Percentiles rank a stretch among this genome's conserved stretches.
Evolutionary conservation across 2,888 invertebrate species (phyloP).

Genomic region (Melanostoma scalare): DNA sequence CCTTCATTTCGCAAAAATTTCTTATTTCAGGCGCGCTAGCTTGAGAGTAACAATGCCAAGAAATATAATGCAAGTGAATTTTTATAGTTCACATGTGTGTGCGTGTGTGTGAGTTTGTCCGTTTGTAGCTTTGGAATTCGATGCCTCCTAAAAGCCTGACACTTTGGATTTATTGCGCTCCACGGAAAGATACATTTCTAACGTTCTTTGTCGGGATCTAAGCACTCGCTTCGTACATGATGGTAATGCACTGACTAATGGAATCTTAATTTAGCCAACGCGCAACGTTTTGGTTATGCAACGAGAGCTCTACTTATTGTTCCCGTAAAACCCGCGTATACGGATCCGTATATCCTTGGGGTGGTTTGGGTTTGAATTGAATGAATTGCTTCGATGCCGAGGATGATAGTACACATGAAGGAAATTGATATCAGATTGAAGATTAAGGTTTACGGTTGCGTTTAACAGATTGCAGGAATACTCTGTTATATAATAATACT

Average conservation of each 20-base stretch:
- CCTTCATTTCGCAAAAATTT: slow-evolving; percentile 72
- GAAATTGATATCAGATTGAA: slow-evolving; percentile 66
- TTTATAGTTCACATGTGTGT: slow-evolving; percentile 15
- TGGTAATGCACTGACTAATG: slow-evolving; percentile 78
- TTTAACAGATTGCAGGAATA: slow-evolving; percentile 51
- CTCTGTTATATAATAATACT: slow-evolving; percentile 10
- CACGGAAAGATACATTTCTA: slow-evolving; percentile 79
- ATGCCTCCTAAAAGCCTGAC: slow-evolving; percentile 76
- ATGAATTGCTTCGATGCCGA: slow-evolving; percentile 30
- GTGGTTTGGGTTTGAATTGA: slow-evolving; percentile 30
- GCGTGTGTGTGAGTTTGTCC: slow-evolving; percentile 12
- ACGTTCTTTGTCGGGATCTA: slow-evolving; percentile 76
- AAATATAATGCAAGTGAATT: slow-evolving; percentile 68
- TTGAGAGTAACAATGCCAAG: slow-evolving; percentile 45
- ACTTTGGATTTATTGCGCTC: slow-evolving; percentile 81
- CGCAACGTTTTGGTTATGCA: slow-evolving; percentile 62
- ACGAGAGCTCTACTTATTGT: slow-evolving; percentile 59
- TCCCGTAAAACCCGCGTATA: slow-evolving; percentile 1
- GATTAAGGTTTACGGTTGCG: slow-evolving; percentile 57
- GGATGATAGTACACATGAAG: slow-evolving; percentile 21
- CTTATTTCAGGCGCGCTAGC: slow-evolving; percentile 26
- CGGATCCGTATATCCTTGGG: not conserved
- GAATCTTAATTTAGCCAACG: slow-evolving; percentile 80
- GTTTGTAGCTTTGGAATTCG: slow-evolving; percentile 64
- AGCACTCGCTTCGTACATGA: slow-evolving; percentile 43